A percentile compares a stretch with the other conserved stretches of the same genome.
Conservation (phyloP, 2,797 vertebrate genomes). For the Acestrorhynchus altus region DNA sequence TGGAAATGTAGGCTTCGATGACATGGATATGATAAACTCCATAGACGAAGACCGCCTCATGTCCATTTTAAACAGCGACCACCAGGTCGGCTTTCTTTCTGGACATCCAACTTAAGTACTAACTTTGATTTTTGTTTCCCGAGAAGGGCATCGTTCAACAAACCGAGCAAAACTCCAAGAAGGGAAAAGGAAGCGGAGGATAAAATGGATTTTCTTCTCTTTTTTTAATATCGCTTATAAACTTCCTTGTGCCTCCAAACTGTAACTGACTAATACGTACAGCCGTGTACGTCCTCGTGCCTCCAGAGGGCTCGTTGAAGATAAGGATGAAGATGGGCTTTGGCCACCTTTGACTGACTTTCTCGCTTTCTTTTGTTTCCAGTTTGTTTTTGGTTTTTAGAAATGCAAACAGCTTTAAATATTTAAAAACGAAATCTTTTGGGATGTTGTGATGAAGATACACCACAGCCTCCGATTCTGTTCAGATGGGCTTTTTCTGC, state of each 20-base stretch:
- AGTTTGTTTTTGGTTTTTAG: too few species aligned
- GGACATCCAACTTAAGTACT: constrained; percentile 69
- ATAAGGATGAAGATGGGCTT: not conserved
- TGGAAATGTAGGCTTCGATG: constrained; percentile 62
- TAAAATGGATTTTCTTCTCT: not conserved
- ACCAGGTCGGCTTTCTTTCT: constrained; percentile 68
- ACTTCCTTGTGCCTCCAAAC: not conserved
- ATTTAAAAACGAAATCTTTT: not conserved
- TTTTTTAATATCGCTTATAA: too few species aligned
- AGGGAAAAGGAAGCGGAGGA: not conserved
- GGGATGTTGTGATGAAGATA: not conserved
- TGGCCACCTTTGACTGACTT: not conserved
- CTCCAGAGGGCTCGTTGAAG: not conserved
- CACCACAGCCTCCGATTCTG: not conserved
- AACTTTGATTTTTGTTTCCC: not conserved
- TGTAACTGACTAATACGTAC: not conserved
- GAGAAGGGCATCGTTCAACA: not conserved
- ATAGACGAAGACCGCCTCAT: constrained; percentile 79
- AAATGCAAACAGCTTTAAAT: not conserved
- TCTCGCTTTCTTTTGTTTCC: not conserved
- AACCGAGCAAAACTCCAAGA: not conserved
- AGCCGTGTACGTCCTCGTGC: not conserved
- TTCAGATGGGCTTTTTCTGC: not conserved
- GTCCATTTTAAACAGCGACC: constrained; percentile 73
- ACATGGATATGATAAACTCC: constrained; percentile 72